A percentile compares a stretch with the other conserved stretches of the same genome.
These are phyloP conservation scores for Epistrophe eligans DNA, from an alignment of 2,888 invertebrate species.

Conservation along the genomic window DNA sequence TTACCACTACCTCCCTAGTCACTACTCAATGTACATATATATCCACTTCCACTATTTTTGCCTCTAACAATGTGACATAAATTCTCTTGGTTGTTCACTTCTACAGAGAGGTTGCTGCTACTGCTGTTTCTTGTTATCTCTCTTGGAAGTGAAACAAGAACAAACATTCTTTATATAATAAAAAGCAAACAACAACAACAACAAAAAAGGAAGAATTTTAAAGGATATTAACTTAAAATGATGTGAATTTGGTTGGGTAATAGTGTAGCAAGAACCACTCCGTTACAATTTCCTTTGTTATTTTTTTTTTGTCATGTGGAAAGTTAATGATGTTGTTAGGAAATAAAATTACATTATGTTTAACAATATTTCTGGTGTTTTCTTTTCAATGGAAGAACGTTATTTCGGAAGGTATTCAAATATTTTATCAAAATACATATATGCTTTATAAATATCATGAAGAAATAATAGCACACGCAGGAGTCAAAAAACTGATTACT, in stretches of 20 bases:
- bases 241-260: conserved; percentile 44
- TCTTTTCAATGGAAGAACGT: background rate
- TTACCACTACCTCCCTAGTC: background rate
- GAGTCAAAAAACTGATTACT: too few species aligned
- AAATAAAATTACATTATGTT: background rate
- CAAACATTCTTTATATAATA: conserved; percentile 10
- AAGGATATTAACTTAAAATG: conserved; percentile 55
- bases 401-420: background rate
- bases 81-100: conserved; percentile 64
- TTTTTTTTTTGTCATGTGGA: background rate
- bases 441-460: background rate
- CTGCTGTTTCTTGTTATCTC: conserved; percentile 60
- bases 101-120: conserved; percentile 21
- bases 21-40: background rate
- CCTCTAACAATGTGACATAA: conserved; percentile 70
- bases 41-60: conserved; percentile 36
- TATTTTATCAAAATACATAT: background rate
- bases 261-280: conserved; percentile 30
- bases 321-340: conserved; percentile 24
- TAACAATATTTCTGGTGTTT: background rate
- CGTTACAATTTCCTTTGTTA: conserved; percentile 1
- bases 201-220: conserved; percentile 33
- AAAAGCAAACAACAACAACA: background rate
- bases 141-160: conserved; percentile 10
- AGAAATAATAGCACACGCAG: too few species aligned